These are phyloP conservation scores for Schizaphis graminum DNA, from an alignment of 2,888 invertebrate species.

Conservation along the genomic window DNA sequence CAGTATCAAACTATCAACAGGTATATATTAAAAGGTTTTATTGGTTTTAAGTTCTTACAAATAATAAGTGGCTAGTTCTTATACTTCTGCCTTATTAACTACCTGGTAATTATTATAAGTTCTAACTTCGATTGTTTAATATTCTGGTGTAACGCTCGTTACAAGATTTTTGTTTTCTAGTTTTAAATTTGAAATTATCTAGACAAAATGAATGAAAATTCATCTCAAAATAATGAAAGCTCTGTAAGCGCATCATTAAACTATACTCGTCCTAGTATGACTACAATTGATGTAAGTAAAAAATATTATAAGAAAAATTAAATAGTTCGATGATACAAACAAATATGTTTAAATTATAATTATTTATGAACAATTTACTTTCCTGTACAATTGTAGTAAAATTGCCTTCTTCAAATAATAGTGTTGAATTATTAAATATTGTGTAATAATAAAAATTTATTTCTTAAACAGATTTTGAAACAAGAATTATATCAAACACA, in stretches of 20 bases:
- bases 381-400: too few relatives aligned
- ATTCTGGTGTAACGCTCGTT: neutral
- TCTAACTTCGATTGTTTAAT: too few relatives aligned
- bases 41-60: too few relatives aligned
- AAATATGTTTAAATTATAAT: neutral
- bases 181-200: neutral
- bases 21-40: too few relatives aligned
- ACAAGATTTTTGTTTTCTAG: neutral
- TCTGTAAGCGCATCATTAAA: neutral
- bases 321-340: neutral
- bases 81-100: too few relatives aligned
- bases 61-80: too few relatives aligned
- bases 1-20: too few relatives aligned
- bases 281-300: conserved; percentile 38
- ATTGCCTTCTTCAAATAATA: too few relatives aligned
- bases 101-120: too few relatives aligned
- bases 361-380: neutral
- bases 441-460: neutral
- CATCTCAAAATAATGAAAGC: conserved; percentile 35
- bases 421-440: neutral
- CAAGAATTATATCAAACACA: conserved; percentile 58
- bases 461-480: conserved; percentile 14
- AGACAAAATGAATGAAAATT: conserved; percentile 33
- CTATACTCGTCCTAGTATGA: neutral
- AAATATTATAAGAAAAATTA: neutral